Percentiles rank a stretch among this genome's conserved stretches.
phyloP scores from a whole-genome alignment of 2,888 invertebrate genomes.

The Ellobium chinense region DNA sequence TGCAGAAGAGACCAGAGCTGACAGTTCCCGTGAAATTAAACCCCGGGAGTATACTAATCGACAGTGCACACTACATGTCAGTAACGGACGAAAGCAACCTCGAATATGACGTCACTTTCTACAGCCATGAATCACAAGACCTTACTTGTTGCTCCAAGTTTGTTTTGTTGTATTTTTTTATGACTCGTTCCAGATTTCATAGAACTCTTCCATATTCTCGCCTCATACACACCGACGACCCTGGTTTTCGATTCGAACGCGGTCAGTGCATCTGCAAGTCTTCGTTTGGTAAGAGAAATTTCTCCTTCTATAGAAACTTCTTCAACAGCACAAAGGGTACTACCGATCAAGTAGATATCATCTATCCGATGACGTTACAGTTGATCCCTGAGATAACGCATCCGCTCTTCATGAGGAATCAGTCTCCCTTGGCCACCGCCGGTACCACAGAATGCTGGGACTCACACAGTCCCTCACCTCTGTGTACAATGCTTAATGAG shows the following conservation, averaged over 20 bases:
- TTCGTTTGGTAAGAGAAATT: neutral
- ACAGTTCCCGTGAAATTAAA: neutral
- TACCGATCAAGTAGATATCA: neutral
- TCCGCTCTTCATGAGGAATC: neutral
- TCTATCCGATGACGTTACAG: neutral
- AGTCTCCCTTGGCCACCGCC: neutral
- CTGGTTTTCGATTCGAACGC: neutral
- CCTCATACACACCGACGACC: neutral
- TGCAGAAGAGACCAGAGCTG: neutral
- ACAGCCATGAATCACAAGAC: neutral
- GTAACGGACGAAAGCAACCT: neutral
- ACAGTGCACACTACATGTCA: neutral
- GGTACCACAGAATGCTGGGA: neutral
- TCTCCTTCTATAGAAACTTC: neutral
- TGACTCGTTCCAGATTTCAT: neutral
- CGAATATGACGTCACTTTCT: neutral
- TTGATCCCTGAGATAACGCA: neutral
- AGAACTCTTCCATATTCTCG: neutral
- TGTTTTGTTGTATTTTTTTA: neutral
- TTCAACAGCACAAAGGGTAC: neutral
- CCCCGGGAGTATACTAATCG: neutral
- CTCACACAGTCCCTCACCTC: neutral
- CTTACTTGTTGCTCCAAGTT: neutral
- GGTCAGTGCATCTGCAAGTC: neutral
- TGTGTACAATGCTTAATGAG: neutral